Conservation (phyloP, 2,797 vertebrate species). For the Melanogrammus aeglefinus region DNA sequence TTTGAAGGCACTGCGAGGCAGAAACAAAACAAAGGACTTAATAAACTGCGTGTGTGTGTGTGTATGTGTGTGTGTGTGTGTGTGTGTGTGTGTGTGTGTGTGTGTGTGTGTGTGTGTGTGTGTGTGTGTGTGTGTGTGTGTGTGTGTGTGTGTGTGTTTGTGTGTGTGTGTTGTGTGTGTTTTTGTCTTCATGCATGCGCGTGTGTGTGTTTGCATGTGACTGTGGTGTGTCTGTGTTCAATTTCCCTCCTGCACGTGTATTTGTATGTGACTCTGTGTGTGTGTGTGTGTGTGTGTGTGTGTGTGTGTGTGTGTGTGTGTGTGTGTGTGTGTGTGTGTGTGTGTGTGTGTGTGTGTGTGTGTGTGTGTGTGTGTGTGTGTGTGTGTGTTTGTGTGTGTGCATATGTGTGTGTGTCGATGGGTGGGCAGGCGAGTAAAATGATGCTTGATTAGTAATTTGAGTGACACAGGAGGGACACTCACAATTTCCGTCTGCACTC, state of each 20-base stretch:
- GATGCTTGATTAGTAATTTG: slow-evolving; percentile 64
- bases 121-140: slow-evolving; percentile 20
- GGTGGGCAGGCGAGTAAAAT: slow-evolving; percentile 44
- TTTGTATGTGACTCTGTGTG: not conserved
- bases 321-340: slow-evolving; percentile 15
- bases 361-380: slow-evolving; percentile 21
- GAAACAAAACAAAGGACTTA: slow-evolving; percentile 41
- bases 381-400: slow-evolving; percentile 18
- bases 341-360: slow-evolving; percentile 14
- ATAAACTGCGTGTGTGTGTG: slow-evolving; percentile 31
- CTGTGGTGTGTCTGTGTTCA: slow-evolving; percentile 18
- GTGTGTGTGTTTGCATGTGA: not conserved
- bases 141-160: slow-evolving; percentile 18
- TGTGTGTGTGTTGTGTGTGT: not conserved
- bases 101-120: slow-evolving; percentile 19
- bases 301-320: slow-evolving; percentile 10
- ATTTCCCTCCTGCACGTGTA: too few relatives aligned
- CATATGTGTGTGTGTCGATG: slow-evolving; percentile 15
- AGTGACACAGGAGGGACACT: slow-evolving; percentile 66
- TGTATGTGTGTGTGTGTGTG: slow-evolving; percentile 16
- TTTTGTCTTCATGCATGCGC: slow-evolving; percentile 18
- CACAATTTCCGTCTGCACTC: slow-evolving; percentile 89
- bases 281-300: slow-evolving; percentile 16
- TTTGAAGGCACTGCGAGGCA: slow-evolving; percentile 82
- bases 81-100: slow-evolving; percentile 21